Percentiles rank a stretch among this genome's conserved stretches.
Evolutionary conservation across 2,797 vertebrate species (phyloP).

Genomic region (Coregonus ussuriensis): DNA sequence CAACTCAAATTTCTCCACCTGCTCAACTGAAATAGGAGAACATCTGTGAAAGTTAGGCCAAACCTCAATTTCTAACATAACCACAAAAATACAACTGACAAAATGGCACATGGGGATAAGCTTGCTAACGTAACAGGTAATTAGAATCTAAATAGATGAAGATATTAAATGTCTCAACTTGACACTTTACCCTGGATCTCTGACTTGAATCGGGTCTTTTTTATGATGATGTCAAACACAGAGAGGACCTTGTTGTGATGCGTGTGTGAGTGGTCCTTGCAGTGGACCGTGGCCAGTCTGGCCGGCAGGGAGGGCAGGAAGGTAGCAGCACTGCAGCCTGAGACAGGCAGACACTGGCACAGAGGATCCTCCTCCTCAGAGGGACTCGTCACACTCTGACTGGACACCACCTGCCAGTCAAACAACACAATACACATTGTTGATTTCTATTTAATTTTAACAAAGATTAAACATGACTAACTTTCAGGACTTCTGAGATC

Average conservation of each 20-base stretch:
- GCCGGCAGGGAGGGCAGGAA: constrained; percentile 74
- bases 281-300: constrained; percentile 68
- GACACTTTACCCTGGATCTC: constrained; percentile 65
- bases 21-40: constrained; percentile 50
- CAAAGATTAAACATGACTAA: too few species aligned
- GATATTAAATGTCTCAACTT: not conserved
- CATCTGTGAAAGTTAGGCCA: not conserved
- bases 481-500: not conserved
- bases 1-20: constrained; percentile 72
- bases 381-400: constrained; percentile 60
- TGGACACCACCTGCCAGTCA: constrained; percentile 67
- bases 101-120: not conserved
- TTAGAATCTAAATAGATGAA: not conserved
- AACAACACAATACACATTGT: not conserved
- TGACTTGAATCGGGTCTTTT: constrained; percentile 67
- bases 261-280: not conserved
- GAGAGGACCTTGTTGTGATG: constrained; percentile 58
- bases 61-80: constrained; percentile 46
- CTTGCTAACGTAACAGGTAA: not conserved
- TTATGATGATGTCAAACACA: constrained; percentile 66
- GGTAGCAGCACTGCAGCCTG: constrained; percentile 49
- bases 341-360: constrained; percentile 60
- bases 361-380: constrained; percentile 64
- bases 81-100: not conserved
- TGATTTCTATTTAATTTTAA: too few species aligned